These are phyloP conservation scores for Achatina immaculata DNA, from an alignment of 1,140 invertebrate genomes.

Conservation along the genomic window DNA sequence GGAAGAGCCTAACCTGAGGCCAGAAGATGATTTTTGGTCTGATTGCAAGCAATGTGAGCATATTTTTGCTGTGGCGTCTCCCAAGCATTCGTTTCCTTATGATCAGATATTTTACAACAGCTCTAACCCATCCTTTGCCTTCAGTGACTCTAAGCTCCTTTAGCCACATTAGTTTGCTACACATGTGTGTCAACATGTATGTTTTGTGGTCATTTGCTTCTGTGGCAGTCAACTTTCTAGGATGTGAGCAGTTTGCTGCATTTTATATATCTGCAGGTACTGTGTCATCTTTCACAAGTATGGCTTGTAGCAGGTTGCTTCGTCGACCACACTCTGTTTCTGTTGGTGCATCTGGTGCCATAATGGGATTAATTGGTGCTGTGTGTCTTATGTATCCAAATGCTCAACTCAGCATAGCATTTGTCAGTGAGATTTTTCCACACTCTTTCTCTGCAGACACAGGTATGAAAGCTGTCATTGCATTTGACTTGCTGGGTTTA, in stretches of 20 bases:
- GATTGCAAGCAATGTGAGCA: conserved; percentile 82
- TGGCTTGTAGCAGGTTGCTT: conserved; percentile 82
- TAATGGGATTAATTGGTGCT: conserved; percentile 89
- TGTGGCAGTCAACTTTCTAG: conserved; percentile 80
- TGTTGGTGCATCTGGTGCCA: conserved; percentile 93
- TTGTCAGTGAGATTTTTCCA: conserved; percentile 82
- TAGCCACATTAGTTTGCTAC: conserved; percentile 89
- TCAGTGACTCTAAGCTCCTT: conserved; percentile 94
- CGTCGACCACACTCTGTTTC: conserved; percentile 77
- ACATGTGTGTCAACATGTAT: conserved; percentile 95
- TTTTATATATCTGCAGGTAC: conserved; percentile 86
- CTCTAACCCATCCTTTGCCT: conserved; percentile 75
- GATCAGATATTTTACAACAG: conserved; percentile 49
- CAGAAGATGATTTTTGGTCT: conserved; percentile 86
- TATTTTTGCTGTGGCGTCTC: conserved; percentile 85
- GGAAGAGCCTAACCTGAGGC: conserved; percentile 81
- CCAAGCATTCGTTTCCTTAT: conserved; percentile 44
- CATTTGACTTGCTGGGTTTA: conserved; percentile 85
- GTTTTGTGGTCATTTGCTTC: conserved; percentile 86
- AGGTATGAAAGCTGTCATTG: conserved; percentile 88
- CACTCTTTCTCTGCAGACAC: conserved; percentile 84
- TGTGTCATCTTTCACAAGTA: conserved; percentile 87
- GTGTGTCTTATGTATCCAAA: conserved; percentile 90
- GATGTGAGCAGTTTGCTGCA: conserved; percentile 92
- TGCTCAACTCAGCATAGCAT: conserved; percentile 86